Base-by-base conservation (phyloP, 2,113 vertebrate genomes). In the Elaphurus davidianus region DNA sequence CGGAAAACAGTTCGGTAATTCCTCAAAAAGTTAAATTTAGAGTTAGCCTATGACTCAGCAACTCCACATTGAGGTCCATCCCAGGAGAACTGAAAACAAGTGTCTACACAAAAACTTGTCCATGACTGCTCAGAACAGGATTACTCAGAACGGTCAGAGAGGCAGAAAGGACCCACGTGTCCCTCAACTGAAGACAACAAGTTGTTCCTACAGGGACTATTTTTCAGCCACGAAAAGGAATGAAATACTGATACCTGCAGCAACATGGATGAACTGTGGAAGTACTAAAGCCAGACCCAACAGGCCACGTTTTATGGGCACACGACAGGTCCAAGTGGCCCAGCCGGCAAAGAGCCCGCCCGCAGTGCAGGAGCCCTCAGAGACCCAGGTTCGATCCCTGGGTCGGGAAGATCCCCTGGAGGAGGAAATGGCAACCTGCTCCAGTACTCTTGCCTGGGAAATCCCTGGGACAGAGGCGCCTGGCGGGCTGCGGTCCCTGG, bases 281-380 rank as follows among this genome's bases (percentile, higher is more conserved):
- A 89, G 55, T 25, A 21, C 7, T 21, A 21, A 43, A 43, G 36
- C 16, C 71, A 14, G 71, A 25, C 71, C 1, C 71, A 13, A 6
- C 36, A 43, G 71, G 36, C 71, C 40, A 27, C 3, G 6, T 1
- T 7, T 43, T 1, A 7, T 0, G 23, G 7, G 40, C 12, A 0
- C 21, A 3, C 19, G 6, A 36, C 19, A 40, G 71, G 15, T 27
- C 36, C 71, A 14, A 23, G 13, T 14, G 71, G 12, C 71, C 7
- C 71, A 14, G 40, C 71, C 23, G 12, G 36, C 25, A 1, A 4
- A 14, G 71, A 27, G 7, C 71, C 23, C 6, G 6, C 71, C 71
- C 10, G 9, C 16, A 25, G 59, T 2, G 76, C 74, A 28, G 40
- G 74, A 27, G 40, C 4, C 6, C 7, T 3, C 7, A 27, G 74